Conservation (phyloP, 2,888 invertebrate genomes). For the Deladenus siricidicola region DNA sequence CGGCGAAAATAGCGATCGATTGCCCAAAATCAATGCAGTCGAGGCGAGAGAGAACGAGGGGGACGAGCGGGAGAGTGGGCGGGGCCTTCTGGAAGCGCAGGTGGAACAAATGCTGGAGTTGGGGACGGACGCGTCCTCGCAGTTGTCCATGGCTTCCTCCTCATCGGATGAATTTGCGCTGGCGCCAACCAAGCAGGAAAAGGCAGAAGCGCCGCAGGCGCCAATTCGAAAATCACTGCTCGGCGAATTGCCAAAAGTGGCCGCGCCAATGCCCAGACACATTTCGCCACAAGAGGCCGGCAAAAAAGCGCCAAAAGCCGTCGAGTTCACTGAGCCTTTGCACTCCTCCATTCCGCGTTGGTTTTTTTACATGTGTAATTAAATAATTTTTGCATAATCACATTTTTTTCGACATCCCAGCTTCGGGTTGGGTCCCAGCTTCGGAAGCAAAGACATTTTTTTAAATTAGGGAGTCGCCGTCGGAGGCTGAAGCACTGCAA, state of each 20-base stretch:
- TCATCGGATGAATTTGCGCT: not conserved
- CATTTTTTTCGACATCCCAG: too few species aligned
- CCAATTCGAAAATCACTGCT: conserved; percentile 5
- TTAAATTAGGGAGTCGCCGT: too few species aligned
- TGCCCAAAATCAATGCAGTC: not conserved
- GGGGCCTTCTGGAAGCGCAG: not conserved
- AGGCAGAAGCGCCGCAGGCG: not conserved
- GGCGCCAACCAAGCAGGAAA: not conserved
- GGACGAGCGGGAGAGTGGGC: not conserved
- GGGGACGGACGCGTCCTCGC: too few species aligned
- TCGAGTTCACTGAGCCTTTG: conserved; percentile 43
- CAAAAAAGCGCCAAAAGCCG: conserved; percentile 5
- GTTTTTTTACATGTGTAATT: too few species aligned
- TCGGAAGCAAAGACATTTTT: too few species aligned
- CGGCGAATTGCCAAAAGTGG: conserved; percentile 4
- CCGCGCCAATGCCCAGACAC: not conserved
- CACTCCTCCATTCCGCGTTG: conserved; percentile 47
- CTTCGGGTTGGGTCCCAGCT: too few species aligned
- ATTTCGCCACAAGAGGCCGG: not conserved
- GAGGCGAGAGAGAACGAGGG: not conserved
- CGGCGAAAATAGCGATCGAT: not conserved
- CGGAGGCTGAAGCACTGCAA: too few species aligned
- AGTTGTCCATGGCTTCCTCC: too few species aligned
- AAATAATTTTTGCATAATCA: too few species aligned
- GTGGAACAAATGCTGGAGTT: not conserved